Percentiles rank a stretch among this genome's conserved stretches.
Conservation (phyloP, 2,888 invertebrate genomes). For the Drosophila paranaensis region DNA sequence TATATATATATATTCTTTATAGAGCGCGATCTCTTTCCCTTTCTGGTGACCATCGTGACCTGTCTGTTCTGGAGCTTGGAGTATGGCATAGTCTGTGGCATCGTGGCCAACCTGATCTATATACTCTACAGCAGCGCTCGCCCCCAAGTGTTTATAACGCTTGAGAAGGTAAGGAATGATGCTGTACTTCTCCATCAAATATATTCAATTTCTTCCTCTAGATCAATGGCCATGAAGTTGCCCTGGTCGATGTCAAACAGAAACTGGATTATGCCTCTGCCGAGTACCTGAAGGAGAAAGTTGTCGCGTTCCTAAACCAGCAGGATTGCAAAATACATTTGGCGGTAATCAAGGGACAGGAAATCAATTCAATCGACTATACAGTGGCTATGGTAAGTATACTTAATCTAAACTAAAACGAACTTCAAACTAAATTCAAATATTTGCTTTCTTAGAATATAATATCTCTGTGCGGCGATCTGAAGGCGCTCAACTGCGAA, state of each 20-base stretch:
- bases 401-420: too few relatives aligned
- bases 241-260: conserved; percentile 89
- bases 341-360: conserved; percentile 90
- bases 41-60: conserved; percentile 92
- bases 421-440: background rate
- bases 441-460: conserved; percentile 85
- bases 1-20: conserved; percentile 32
- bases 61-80: conserved; percentile 93
- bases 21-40: conserved; percentile 95
- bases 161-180: conserved; percentile 75
- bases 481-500: conserved; percentile 85
- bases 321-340: conserved; percentile 87
- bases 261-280: conserved; percentile 92
- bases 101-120: conserved; percentile 91
- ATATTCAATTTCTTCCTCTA: conserved; percentile 31
- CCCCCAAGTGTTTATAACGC: conserved; percentile 88
- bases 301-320: conserved; percentile 90
- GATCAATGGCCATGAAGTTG: conserved; percentile 85
- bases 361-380: conserved; percentile 87
- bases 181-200: background rate
- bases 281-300: conserved; percentile 88
- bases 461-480: conserved; percentile 86
- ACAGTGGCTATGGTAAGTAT: conserved; percentile 87
- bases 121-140: conserved; percentile 93
- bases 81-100: conserved; percentile 94